Evolutionary conservation across 2,888 invertebrate genomes (phyloP).

Genomic region (Elgonia sp.): DNA sequence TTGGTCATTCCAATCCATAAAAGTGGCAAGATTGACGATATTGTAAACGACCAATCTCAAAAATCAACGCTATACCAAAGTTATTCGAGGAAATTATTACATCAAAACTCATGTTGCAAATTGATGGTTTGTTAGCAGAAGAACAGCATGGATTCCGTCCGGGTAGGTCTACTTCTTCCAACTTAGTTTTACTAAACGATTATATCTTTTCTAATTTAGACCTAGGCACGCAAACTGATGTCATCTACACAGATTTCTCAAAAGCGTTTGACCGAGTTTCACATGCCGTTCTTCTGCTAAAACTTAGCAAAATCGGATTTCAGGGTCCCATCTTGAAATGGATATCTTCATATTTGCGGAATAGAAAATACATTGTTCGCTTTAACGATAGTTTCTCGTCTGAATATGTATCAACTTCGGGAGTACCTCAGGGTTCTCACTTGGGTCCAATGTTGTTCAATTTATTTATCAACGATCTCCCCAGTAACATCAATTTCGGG

Average conservation of each 20-base stretch:
- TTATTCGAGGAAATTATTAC: not conserved
- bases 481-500: too few relatives aligned
- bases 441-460: too few relatives aligned
- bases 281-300: too few relatives aligned
- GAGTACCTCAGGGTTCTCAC: too few relatives aligned
- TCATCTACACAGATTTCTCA: too few relatives aligned
- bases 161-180: not conserved
- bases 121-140: not conserved
- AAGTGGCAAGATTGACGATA: not conserved
- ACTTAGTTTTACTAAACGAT: not conserved
- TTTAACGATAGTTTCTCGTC: too few relatives aligned
- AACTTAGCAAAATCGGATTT: constrained; percentile 1
- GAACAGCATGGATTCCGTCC: constrained; percentile 2
- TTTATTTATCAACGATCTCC: too few relatives aligned
- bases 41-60: constrained; percentile 5
- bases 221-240: not conserved
- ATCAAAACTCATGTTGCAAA: not conserved
- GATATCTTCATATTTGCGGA: not conserved
- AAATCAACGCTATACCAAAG: too few relatives aligned
- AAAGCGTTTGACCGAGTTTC: too few relatives aligned
- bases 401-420: too few relatives aligned
- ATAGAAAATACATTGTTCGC: not conserved
- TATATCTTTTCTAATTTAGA: constrained; percentile 3
- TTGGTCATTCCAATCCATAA: too few relatives aligned
- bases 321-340: not conserved